These are phyloP conservation scores for Scolopax mira DNA, from an alignment of 2,113 vertebrate genomes.

Conservation along the genomic window DNA sequence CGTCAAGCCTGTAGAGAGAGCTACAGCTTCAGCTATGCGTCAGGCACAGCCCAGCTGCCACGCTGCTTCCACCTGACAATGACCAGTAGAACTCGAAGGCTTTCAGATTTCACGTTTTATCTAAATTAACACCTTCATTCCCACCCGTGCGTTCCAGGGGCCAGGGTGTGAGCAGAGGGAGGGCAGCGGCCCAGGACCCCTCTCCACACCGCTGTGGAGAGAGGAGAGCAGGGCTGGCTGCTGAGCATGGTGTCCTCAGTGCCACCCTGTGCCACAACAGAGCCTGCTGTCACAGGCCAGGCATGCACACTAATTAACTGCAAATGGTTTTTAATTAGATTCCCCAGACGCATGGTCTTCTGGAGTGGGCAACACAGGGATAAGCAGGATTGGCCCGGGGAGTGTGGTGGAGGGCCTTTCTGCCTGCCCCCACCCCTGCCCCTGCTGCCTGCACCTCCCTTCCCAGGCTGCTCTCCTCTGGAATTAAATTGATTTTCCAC, in stretches of 20 bases:
- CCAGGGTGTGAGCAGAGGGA: accelerated
- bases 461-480: not conserved
- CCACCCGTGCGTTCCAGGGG: not conserved
- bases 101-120: not conserved
- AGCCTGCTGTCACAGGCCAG: not conserved
- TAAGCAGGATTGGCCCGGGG: not conserved
- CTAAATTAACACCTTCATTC: not conserved
- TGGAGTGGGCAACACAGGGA: not conserved
- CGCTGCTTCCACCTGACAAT: not conserved
- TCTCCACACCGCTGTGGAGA: not conserved
- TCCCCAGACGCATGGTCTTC: not conserved
- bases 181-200: not conserved
- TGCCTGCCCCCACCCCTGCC: not conserved
- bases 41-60: not conserved
- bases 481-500: not conserved
- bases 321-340: not conserved
- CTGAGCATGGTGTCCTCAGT: accelerated
- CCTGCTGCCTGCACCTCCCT: not conserved
- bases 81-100: not conserved
- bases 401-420: accelerated
- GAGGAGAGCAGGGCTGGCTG: not conserved
- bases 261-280: accelerated
- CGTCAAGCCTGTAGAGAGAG: constrained; percentile 58
- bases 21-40: constrained; percentile 36
- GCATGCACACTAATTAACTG: not conserved